Percentiles rank a stretch among this genome's conserved stretches.
phyloP scores from a whole-genome alignment of 37 sponge, comb jelly and placozoan species.

The Oscarella lobularis region DNA sequence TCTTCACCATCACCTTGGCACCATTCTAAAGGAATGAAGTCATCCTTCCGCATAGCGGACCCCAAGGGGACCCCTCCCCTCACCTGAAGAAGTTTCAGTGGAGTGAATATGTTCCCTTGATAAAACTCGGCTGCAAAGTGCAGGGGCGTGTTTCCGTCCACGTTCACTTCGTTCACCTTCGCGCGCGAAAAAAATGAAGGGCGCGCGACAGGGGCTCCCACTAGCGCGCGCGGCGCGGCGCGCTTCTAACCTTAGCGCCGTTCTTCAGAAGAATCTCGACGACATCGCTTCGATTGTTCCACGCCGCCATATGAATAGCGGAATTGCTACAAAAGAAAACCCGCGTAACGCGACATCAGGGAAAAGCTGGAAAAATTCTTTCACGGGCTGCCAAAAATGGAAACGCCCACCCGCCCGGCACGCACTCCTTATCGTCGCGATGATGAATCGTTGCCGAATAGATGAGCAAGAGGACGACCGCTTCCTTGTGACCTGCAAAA shows the following conservation, averaged over 20 bases:
- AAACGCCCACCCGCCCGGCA: background rate
- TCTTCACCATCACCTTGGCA: conserved; percentile 17
- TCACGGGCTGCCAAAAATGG: background rate
- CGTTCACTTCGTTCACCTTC: conserved; percentile 30
- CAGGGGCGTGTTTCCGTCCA: conserved; percentile 53
- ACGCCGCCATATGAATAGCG: conserved; percentile 79
- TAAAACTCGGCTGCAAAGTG: conserved; percentile 75
- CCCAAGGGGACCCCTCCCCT: too few relatives aligned
- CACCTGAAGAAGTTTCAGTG: conserved; percentile 56
- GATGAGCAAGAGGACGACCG: conserved; percentile 29
- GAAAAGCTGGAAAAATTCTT: background rate
- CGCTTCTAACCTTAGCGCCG: conserved; percentile 41
- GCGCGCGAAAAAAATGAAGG: background rate
- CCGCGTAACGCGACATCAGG: background rate
- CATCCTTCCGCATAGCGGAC: too few relatives aligned
- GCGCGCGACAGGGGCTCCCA: background rate
- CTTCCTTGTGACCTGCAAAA: conserved; percentile 39
- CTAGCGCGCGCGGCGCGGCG: background rate
- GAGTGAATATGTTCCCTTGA: conserved; percentile 56
- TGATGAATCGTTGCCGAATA: conserved; percentile 43
- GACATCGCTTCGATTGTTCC: conserved; percentile 66
- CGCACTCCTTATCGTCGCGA: conserved; percentile 51
- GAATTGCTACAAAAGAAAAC: conserved; percentile 58
- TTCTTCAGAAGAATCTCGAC: conserved; percentile 61
- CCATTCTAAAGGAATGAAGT: conserved; percentile 7